Conservation (phyloP, 2,113 vertebrate genomes). For the Ptyas mucosa region DNA sequence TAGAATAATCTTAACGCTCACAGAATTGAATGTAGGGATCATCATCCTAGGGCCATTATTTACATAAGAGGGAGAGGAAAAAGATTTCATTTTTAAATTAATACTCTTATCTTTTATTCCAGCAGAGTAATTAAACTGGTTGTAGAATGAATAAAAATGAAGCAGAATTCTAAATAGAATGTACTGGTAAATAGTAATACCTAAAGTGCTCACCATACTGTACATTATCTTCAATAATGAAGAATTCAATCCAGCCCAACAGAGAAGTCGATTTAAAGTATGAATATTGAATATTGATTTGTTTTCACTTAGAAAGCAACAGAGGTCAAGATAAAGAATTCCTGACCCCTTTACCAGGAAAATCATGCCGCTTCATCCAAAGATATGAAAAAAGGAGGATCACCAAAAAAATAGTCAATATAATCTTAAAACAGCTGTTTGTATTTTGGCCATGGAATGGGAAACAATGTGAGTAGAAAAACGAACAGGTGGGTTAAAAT, state of each 20-base stretch:
- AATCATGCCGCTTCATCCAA: background rate
- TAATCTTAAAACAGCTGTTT: background rate
- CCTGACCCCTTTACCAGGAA: background rate
- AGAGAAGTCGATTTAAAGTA: background rate
- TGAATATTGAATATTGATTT: background rate
- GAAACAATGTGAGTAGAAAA: background rate
- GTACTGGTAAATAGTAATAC: background rate
- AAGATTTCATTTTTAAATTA: background rate
- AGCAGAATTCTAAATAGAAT: background rate
- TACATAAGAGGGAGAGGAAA: background rate
- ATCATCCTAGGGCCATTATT: background rate
- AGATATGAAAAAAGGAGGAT: background rate
- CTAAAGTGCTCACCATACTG: background rate
- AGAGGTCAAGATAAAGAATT: background rate
- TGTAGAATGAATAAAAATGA: background rate
- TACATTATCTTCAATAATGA: background rate
- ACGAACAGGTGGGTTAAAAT: background rate
- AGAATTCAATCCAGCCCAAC: background rate
- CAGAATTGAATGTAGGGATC: background rate
- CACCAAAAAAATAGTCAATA: background rate
- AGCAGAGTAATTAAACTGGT: background rate
- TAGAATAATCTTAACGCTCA: too few species aligned
- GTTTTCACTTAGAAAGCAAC: background rate
- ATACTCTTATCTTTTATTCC: background rate
- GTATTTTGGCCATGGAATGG: background rate